Conservation (phyloP, 2,797 vertebrate species). For the Oryzias sinensis region DNA sequence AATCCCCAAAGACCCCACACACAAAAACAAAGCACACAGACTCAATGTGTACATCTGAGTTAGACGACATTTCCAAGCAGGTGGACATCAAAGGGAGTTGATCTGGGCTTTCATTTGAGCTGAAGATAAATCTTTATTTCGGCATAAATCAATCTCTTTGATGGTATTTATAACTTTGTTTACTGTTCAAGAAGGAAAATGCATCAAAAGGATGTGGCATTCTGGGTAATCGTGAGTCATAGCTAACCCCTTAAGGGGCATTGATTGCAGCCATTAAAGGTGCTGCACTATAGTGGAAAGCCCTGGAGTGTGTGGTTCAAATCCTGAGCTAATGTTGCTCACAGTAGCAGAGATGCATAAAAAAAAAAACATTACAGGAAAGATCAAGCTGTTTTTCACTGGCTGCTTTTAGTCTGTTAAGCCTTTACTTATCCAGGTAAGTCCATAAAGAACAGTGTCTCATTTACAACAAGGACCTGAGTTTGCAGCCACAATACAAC, state of each 20-base stretch:
- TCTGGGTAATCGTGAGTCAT: constrained; percentile 29
- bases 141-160: constrained; percentile 19
- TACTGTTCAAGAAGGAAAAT: constrained; percentile 18
- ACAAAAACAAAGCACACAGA: constrained; percentile 13
- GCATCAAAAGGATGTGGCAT: constrained; percentile 5
- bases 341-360: constrained; percentile 12
- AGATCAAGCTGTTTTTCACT: constrained; percentile 25
- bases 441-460: too few species aligned
- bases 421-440: background rate
- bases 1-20: background rate
- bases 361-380: constrained; percentile 3
- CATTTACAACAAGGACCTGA: too few species aligned
- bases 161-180: constrained; percentile 51
- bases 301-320: constrained; percentile 6
- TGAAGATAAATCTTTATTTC: constrained; percentile 25
- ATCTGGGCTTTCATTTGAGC: constrained; percentile 24
- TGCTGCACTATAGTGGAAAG: constrained; percentile 2
- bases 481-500: too few species aligned
- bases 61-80: constrained; percentile 1
- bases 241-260: constrained; percentile 4
- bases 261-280: constrained; percentile 13
- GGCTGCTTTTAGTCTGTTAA: background rate
- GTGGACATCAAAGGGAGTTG: background rate
- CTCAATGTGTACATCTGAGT: background rate
- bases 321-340: constrained; percentile 16